These are phyloP conservation scores for Grus americana DNA, from an alignment of 2,113 vertebrate species.

Conservation along the genomic window DNA sequence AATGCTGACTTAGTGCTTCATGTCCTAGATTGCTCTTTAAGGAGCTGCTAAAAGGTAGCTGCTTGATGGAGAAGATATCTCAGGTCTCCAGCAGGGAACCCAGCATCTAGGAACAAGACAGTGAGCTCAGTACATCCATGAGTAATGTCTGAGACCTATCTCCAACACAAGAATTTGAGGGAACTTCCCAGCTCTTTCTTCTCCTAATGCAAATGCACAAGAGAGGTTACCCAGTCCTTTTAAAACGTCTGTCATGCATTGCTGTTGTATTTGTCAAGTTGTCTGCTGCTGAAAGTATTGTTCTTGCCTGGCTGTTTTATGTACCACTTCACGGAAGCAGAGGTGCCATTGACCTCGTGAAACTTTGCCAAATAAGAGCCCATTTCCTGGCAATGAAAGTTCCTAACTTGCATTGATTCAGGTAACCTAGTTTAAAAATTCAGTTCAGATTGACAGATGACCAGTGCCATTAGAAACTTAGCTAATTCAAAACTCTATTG, in stretches of 20 bases:
- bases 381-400: constrained; percentile 36
- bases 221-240: neutral
- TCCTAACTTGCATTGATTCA: constrained; percentile 27
- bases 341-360: neutral
- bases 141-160: neutral
- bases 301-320: neutral
- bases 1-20: neutral
- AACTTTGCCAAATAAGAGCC: constrained; percentile 3
- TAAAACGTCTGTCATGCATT: neutral
- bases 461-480: constrained; percentile 23
- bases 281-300: neutral
- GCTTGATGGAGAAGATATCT: neutral
- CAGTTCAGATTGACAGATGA: constrained; percentile 23
- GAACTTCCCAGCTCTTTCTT: neutral
- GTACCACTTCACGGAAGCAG: neutral
- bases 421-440: constrained; percentile 49
- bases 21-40: neutral
- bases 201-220: neutral
- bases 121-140: neutral
- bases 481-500: constrained; percentile 38
- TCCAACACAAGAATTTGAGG: neutral
- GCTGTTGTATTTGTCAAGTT: neutral
- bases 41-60: neutral
- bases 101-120: neutral
- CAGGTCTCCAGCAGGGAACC: neutral